Conservation (phyloP, 2,113 vertebrate species). For the Gymnobelideus leadbeateri region DNA sequence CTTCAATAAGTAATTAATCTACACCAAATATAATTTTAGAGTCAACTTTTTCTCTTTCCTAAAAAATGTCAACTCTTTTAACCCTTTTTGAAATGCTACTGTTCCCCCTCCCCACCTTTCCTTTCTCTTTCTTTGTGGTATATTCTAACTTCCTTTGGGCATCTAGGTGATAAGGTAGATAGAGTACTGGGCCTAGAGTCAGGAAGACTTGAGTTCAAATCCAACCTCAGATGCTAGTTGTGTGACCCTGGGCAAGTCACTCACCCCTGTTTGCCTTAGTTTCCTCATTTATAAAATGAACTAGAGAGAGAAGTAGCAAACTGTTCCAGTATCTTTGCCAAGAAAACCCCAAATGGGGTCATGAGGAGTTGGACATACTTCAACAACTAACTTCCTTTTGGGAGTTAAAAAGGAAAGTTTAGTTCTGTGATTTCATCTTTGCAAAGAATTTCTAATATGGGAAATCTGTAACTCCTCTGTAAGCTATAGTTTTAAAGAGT, state of each 20-base stretch:
- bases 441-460: background rate
- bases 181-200: background rate
- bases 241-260: background rate
- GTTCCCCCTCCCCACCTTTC: background rate
- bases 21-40: conserved; percentile 77
- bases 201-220: background rate
- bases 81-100: conserved; percentile 58
- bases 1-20: conserved; percentile 78
- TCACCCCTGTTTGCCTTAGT: background rate
- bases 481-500: background rate
- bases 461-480: background rate
- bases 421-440: background rate
- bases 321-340: background rate
- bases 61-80: conserved; percentile 70
- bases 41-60: conserved; percentile 71
- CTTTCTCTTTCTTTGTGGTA: background rate
- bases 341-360: background rate
- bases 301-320: background rate
- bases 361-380: background rate
- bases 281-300: background rate
- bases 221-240: background rate
- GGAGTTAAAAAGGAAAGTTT: background rate
- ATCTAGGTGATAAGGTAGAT: background rate
- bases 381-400: background rate
- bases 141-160: background rate